Conservation (phyloP, 2,888 invertebrate species). For the Lochmaea crataegi region DNA sequence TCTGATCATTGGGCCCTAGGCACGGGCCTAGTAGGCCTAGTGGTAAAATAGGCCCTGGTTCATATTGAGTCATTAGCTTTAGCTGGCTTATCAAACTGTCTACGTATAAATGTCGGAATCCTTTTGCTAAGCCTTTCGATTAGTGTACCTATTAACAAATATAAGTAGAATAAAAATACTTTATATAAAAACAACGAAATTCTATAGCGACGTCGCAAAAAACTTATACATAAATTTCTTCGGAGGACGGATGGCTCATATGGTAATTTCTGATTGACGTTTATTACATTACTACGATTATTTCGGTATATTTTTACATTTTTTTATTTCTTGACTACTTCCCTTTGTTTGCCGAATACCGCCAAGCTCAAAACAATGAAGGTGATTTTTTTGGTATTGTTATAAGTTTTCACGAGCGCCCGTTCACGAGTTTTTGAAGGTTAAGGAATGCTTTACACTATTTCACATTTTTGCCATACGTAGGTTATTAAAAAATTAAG, state of each 20-base stretch:
- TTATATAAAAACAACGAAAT: background rate
- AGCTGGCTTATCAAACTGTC: too few relatives aligned
- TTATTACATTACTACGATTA: slow-evolving; percentile 43
- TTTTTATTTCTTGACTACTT: slow-evolving; percentile 26
- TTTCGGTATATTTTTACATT: slow-evolving; percentile 39
- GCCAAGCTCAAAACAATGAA: slow-evolving; percentile 20
- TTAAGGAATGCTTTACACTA: background rate
- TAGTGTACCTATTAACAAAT: too few relatives aligned
- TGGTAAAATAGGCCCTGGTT: too few relatives aligned
- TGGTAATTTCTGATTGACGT: slow-evolving; percentile 43
- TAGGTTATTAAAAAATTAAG: background rate
- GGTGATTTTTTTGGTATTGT: slow-evolving; percentile 20
- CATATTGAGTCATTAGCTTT: too few relatives aligned
- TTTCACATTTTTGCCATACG: background rate
- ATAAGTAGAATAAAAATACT: too few relatives aligned
- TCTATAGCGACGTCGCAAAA: slow-evolving; percentile 8
- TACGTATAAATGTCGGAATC: too few relatives aligned
- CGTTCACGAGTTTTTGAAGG: background rate
- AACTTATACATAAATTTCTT: slow-evolving; percentile 20
- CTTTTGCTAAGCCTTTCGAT: too few relatives aligned
- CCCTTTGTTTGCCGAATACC: slow-evolving; percentile 32
- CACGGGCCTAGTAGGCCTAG: too few relatives aligned
- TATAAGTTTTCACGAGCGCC: slow-evolving; percentile 8
- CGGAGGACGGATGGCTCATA: slow-evolving; percentile 23
- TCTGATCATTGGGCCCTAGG: too few relatives aligned